These are phyloP conservation scores for Hesperophylax magnus DNA, from an alignment of 1,140 invertebrate genomes.

Conservation along the genomic window DNA sequence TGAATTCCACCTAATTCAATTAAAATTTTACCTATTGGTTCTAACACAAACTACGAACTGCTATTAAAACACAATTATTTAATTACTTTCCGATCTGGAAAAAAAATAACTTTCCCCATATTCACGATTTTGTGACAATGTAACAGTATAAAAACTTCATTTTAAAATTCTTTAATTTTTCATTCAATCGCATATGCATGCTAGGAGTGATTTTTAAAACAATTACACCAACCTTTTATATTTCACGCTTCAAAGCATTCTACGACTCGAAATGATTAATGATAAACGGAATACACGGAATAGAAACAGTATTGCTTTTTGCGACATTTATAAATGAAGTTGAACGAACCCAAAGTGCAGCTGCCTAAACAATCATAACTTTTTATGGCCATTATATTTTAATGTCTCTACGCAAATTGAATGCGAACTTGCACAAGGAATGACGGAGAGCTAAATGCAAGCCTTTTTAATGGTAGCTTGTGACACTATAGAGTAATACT, in stretches of 20 bases:
- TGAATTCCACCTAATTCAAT: too few relatives aligned
- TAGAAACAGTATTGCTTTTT: background rate
- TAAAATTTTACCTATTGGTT: too few relatives aligned
- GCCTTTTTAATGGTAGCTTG: background rate
- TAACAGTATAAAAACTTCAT: too few relatives aligned
- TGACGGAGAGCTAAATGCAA: background rate
- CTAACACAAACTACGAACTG: too few relatives aligned
- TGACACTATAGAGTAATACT: too few relatives aligned
- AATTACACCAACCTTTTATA: background rate
- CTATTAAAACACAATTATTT: too few relatives aligned
- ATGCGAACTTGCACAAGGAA: background rate
- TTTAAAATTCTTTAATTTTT: too few relatives aligned
- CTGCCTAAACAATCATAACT: background rate
- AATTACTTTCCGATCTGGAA: too few relatives aligned
- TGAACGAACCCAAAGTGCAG: background rate
- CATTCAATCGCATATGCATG: too few relatives aligned
- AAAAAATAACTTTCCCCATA: too few relatives aligned
- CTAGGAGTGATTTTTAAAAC: too few relatives aligned
- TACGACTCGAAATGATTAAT: background rate
- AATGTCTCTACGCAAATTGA: background rate
- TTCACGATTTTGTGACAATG: too few relatives aligned
- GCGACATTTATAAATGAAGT: background rate
- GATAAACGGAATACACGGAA: background rate
- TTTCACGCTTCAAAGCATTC: slow-evolving; percentile 2
- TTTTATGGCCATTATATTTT: slow-evolving; percentile 11